phyloP scores from a whole-genome alignment of 2,888 invertebrate species.

The Danaus chrysippus region DNA sequence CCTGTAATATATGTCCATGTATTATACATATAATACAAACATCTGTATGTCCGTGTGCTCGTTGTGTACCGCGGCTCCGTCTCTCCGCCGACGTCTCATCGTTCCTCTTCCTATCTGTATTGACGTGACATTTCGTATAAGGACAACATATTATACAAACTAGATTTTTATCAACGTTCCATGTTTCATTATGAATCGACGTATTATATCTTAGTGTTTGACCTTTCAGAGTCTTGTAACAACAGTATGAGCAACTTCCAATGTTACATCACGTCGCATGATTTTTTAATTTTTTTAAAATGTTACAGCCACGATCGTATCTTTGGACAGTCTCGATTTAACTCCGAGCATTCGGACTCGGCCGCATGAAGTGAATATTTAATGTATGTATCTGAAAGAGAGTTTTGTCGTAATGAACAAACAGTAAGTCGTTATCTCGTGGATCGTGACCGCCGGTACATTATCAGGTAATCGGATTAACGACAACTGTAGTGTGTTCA shows the following conservation, averaged over 20 bases:
- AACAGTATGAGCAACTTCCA: too few species aligned
- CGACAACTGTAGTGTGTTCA: neutral
- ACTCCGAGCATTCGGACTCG: too few species aligned
- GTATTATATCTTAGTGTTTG: too few species aligned
- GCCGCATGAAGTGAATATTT: too few species aligned
- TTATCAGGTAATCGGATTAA: constrained; percentile 6
- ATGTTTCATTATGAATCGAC: too few species aligned
- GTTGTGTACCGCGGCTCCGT: neutral
- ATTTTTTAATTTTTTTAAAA: too few species aligned
- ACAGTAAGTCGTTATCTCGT: neutral
- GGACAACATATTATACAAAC: neutral
- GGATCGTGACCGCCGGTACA: neutral
- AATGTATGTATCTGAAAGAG: neutral
- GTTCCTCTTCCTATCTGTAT: neutral
- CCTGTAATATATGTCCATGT: neutral
- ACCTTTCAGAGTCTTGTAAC: too few species aligned
- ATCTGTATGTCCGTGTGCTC: neutral
- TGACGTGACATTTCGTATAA: constrained; percentile 4
- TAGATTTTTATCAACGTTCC: too few species aligned
- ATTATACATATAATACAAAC: neutral
- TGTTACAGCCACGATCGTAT: too few species aligned
- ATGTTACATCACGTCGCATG: too few species aligned
- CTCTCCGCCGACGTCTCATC: neutral
- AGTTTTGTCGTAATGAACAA: neutral
- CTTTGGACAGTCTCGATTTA: too few species aligned